Conservation (phyloP, 2,797 vertebrate species). For the Spinus pinus region DNA sequence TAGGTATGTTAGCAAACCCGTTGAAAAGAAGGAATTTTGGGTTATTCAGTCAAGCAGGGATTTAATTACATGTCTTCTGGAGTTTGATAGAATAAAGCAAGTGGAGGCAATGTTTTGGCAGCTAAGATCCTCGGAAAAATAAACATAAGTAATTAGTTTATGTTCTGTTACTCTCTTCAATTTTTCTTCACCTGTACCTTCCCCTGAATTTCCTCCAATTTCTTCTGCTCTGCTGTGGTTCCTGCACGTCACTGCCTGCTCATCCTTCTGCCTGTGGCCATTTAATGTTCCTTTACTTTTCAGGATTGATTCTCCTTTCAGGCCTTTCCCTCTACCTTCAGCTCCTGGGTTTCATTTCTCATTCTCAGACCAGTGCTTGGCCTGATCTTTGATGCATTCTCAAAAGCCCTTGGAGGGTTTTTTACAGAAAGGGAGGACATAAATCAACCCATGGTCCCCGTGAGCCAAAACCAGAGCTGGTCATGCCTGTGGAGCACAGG, state of each 20-base stretch:
- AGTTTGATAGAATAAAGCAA: background rate
- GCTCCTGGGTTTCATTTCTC: background rate
- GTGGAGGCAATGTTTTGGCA: background rate
- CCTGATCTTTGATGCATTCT: background rate
- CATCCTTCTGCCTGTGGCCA: background rate
- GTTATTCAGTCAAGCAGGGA: background rate
- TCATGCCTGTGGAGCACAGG: background rate
- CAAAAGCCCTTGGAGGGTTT: background rate
- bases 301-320: background rate
- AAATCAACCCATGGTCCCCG: fast-evolving
- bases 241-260: background rate
- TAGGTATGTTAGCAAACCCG: background rate
- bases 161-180: background rate
- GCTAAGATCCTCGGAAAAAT: background rate
- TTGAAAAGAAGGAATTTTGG: background rate
- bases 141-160: background rate
- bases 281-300: background rate
- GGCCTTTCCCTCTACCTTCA: background rate
- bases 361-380: background rate
- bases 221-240: background rate
- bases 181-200: background rate
- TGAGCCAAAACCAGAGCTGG: background rate
- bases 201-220: background rate
- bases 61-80: background rate
- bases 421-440: background rate